Conservation (phyloP, 2,888 invertebrate genomes). For the Gymnosoma rotundatum region DNA sequence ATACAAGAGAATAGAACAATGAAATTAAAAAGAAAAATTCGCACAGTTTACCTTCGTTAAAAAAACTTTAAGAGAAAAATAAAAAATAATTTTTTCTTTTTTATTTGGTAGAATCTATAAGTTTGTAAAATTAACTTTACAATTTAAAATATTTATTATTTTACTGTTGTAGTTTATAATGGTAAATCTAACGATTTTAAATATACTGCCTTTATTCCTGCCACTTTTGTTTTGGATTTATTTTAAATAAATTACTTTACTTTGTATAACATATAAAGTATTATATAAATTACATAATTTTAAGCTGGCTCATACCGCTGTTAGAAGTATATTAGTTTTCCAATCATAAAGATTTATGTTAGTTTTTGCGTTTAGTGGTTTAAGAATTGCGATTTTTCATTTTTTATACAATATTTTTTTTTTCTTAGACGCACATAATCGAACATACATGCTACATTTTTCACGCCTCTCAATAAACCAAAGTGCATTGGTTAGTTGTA, state of each 20-base stretch:
- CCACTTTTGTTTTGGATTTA: too few species aligned
- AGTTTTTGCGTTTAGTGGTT: slow-evolving; percentile 56
- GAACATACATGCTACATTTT: slow-evolving; percentile 46
- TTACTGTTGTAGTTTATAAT: too few species aligned
- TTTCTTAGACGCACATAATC: slow-evolving; percentile 39
- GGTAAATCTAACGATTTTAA: too few species aligned
- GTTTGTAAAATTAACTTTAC: too few species aligned
- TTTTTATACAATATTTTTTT: slow-evolving; percentile 15
- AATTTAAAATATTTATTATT: too few species aligned
- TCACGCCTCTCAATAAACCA: slow-evolving; percentile 56
- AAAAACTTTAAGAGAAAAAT: not conserved
- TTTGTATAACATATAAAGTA: not conserved
- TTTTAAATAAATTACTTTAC: not conserved
- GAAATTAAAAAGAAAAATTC: slow-evolving; percentile 3
- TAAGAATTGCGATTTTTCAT: slow-evolving; percentile 24
- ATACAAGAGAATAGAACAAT: not conserved
- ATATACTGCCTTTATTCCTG: too few species aligned
- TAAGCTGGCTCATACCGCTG: slow-evolving; percentile 29
- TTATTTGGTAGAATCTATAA: too few species aligned
- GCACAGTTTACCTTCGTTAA: slow-evolving; percentile 4
- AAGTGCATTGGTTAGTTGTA: not conserved
- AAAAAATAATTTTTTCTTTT: too few species aligned
- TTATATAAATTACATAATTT: slow-evolving; percentile 51
- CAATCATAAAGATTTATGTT: slow-evolving; percentile 67
- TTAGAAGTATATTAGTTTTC: slow-evolving; percentile 54